These are phyloP conservation scores for Cryptophagus acutangulus DNA, from an alignment of 2,888 invertebrate genomes.

Conservation along the genomic window DNA sequence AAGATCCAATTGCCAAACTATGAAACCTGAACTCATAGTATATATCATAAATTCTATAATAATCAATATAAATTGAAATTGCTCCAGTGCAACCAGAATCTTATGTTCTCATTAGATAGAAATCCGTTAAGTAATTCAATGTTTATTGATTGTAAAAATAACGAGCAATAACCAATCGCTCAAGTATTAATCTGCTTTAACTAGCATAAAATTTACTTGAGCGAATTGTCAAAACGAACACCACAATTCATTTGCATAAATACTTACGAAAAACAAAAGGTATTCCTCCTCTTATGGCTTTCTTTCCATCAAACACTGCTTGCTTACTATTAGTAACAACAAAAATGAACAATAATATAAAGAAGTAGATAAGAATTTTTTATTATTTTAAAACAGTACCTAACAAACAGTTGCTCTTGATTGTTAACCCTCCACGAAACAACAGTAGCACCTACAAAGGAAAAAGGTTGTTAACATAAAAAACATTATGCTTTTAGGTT, in stretches of 20 bases:
- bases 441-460: constrained; percentile 81
- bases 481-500: constrained; percentile 30
- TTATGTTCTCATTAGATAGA: too few species aligned
- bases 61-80: too few species aligned
- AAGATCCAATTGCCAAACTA: too few species aligned
- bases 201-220: too few species aligned
- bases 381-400: constrained; percentile 57
- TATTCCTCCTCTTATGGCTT: constrained; percentile 93
- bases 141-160: too few species aligned
- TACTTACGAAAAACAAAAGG: constrained; percentile 96
- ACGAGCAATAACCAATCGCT: too few species aligned
- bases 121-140: too few species aligned
- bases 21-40: too few species aligned
- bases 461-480: constrained; percentile 20
- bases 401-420: constrained; percentile 94
- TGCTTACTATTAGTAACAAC: constrained; percentile 67
- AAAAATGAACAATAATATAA: constrained; percentile 7
- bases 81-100: too few species aligned
- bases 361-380: not conserved
- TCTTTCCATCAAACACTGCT: constrained; percentile 93
- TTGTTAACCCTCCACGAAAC: constrained; percentile 96
- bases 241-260: not conserved
- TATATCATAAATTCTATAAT: too few species aligned
- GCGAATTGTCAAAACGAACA: too few species aligned
- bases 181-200: too few species aligned